Evolutionary conservation across 2,797 vertebrate species (phyloP).

Genomic region (Lepilemur septentrionalis): DNA sequence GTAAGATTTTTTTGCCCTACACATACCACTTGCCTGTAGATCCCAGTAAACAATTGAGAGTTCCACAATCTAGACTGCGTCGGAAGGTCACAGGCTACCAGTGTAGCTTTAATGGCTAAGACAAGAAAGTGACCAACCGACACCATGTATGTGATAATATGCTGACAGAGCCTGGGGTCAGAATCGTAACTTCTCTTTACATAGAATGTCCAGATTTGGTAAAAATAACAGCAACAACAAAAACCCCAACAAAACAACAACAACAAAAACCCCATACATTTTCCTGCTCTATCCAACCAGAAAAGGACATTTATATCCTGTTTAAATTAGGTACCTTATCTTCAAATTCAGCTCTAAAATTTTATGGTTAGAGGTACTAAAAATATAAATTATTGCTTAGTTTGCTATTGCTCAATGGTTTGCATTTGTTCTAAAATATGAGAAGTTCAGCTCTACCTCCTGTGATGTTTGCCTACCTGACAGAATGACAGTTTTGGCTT

Average conservation of each 20-base stretch:
- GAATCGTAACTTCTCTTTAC: background rate
- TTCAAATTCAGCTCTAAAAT: background rate
- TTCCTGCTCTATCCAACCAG: background rate
- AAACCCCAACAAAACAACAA: background rate
- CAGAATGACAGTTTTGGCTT: conserved; percentile 46
- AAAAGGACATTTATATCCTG: background rate
- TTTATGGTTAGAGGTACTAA: background rate
- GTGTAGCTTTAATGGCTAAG: background rate
- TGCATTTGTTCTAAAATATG: background rate
- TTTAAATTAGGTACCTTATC: background rate
- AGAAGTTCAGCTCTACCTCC: background rate
- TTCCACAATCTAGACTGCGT: background rate
- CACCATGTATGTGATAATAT: background rate
- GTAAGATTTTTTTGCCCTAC: background rate
- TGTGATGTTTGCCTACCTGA: background rate
- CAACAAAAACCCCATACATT: background rate
- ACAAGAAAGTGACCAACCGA: background rate
- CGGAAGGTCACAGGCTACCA: background rate
- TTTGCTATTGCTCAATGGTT: background rate
- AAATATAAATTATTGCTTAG: background rate
- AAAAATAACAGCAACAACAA: background rate
- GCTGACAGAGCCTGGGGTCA: background rate
- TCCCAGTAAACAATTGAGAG: background rate
- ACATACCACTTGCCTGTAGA: background rate
- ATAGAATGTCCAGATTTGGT: background rate